Base-by-base conservation (phyloP, 2,797 vertebrate genomes). In the Hemibagrus guttatus region DNA sequence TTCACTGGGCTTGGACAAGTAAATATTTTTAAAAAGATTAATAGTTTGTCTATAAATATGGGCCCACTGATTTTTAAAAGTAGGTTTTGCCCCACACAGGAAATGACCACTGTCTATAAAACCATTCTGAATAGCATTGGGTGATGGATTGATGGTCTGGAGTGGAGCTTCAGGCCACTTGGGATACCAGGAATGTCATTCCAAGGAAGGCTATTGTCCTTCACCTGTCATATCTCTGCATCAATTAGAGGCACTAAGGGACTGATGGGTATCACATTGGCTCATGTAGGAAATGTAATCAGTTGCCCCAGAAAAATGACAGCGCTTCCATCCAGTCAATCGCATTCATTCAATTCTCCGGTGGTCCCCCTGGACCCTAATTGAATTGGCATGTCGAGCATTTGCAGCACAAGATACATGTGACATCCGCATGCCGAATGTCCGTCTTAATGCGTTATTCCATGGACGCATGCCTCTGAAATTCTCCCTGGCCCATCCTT, bases 271-370 rank as follows among this genome's bases (percentile, higher is more conserved):
- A 90, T 87, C 89, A 58, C 88, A 84, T 88, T 79, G 78, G 66
- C 89, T 85, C 88, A 66, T 64, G 76, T 83, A 84, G 87, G 74
- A 91, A 91, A 92, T 89, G 84, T 88, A 91, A 92, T 91, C 89
- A 88, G 88, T 68, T 69, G 71, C 56, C 80, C 81, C 85, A 89
- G 89, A 91, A 87, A 92, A 89, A 91, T 88, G 88, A 86, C 81
- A 71, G 66, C 39, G 66, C 64, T 85, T 89, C 80, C 86, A 69
- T 86, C 76, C 82, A 89, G 84, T 72, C 81, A 81, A 88, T 87
- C 71, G 78, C 83, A 79, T 81, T 75, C 59, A 52, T 61, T 63
- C 88, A 35, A 69, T 88, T 88, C 85, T 72, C 71, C 84, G 1
- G 78, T 42, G 11, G 28, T 89, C 74, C 88, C 89, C 69, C 35